Evolutionary conservation across 2,888 invertebrate genomes (phyloP).

Genomic region (Sminthurinus aureus): DNA sequence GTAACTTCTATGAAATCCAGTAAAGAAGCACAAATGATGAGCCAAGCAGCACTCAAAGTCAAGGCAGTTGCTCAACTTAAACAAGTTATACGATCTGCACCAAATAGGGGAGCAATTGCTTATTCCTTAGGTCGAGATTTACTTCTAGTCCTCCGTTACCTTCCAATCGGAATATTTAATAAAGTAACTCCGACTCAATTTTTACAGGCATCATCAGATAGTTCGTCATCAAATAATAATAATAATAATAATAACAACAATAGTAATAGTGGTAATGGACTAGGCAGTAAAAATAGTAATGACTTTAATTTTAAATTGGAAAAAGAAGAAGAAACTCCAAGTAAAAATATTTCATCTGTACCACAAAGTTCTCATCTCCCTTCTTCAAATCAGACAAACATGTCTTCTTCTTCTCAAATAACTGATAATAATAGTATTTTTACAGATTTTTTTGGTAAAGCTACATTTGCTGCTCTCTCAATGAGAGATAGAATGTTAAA

Average conservation of each 20-base stretch:
- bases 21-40: conserved; percentile 43
- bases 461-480: neutral
- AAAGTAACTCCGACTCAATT: neutral
- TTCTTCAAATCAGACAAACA: neutral
- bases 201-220: neutral
- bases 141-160: conserved; percentile 44
- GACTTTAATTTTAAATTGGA: no score
- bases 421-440: conserved; percentile 1
- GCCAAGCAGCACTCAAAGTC: conserved; percentile 44
- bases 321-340: neutral
- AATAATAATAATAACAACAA: neutral
- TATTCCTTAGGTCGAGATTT: conserved; percentile 49
- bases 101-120: conserved; percentile 45
- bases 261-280: conserved; percentile 21
- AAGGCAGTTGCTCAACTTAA: conserved; percentile 48
- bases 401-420: neutral
- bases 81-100: conserved; percentile 44
- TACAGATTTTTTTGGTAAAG: conserved; percentile 5
- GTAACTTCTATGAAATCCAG: neutral
- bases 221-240: neutral
- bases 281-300: no score
- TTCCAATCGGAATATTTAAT: conserved; percentile 47
- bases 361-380: neutral
- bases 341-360: neutral
- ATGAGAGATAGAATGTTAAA: neutral